These are phyloP conservation scores for Heliothis virescens DNA, from an alignment of 1,140 invertebrate genomes.

Conservation along the genomic window DNA sequence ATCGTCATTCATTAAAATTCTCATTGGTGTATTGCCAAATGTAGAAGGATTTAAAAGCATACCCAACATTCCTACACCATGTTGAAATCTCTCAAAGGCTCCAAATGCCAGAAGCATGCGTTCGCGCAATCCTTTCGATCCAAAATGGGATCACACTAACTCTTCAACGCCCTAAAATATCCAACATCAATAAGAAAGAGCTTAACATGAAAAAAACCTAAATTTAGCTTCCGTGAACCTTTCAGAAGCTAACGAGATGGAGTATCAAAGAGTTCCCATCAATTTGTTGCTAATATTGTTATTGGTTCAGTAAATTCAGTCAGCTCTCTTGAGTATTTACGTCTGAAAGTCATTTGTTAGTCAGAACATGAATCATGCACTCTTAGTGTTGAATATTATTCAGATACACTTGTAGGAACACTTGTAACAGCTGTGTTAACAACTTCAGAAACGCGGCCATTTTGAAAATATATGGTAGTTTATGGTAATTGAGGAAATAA, in stretches of 20 bases:
- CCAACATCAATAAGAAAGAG: conserved; percentile 7
- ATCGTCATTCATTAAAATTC: too few relatives aligned
- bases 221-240: not conserved
- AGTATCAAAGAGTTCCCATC: conserved; percentile 32
- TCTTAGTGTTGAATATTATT: conserved; percentile 12
- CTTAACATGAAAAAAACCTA: conserved; percentile 27
- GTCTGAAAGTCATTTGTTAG: conserved; percentile 29
- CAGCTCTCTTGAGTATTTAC: conserved; percentile 19
- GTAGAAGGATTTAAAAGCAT: not conserved
- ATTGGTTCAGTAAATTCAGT: conserved; percentile 9
- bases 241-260: conserved; percentile 14
- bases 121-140: not conserved
- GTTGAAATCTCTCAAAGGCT: not conserved
- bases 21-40: not conserved
- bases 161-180: conserved; percentile 10
- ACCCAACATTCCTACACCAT: not conserved
- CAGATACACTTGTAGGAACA: conserved; percentile 3
- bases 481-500: not conserved
- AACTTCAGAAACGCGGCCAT: conserved; percentile 13
- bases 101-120: not conserved
- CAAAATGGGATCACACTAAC: conserved; percentile 22
- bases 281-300: not conserved
- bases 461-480: conserved; percentile 3
- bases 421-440: conserved; percentile 33
- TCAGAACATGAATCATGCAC: conserved; percentile 43